phyloP scores from a whole-genome alignment of 92 coral and sea anemone species.

The Porites rus region DNA sequence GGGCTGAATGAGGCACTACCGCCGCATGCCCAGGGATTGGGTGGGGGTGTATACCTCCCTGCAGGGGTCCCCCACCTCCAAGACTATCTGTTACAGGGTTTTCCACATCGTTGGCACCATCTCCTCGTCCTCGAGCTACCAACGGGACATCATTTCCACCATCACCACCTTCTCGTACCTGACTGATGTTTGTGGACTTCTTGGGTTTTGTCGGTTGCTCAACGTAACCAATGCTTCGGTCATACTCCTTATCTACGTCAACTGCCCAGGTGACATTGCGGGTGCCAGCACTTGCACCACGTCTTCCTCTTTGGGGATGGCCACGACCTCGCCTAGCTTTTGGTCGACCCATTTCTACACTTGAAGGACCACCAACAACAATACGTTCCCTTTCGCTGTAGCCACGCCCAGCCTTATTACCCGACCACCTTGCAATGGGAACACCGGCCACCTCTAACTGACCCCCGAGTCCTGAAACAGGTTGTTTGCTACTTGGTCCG shows the following conservation, averaged over 20 bases:
- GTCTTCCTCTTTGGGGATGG: slow-evolving; percentile 60
- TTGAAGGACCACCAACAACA: slow-evolving; percentile 93
- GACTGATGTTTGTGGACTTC: slow-evolving; percentile 68
- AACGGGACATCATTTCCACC: slow-evolving; percentile 75
- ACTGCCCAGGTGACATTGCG: slow-evolving; percentile 98
- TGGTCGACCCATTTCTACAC: slow-evolving; percentile 90
- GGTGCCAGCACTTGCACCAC: slow-evolving; percentile 73
- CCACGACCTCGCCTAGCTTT: slow-evolving; percentile 69
- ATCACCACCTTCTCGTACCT: slow-evolving; percentile 83
- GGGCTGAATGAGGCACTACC: slow-evolving; percentile 26
- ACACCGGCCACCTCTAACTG: slow-evolving; percentile 98
- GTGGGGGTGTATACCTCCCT: slow-evolving; percentile 44
- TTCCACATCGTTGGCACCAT: slow-evolving; percentile 74
- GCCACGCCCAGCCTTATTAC: slow-evolving; percentile 98
- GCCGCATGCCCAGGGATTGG: slow-evolving; percentile 16
- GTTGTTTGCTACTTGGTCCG: slow-evolving; percentile 90
- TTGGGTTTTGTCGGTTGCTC: slow-evolving; percentile 56
- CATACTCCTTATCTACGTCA: slow-evolving; percentile 93
- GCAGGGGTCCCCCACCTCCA: slow-evolving; percentile 36
- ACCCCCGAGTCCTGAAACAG: slow-evolving; percentile 98
- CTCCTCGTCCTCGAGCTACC: slow-evolving; percentile 76
- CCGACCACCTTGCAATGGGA: slow-evolving; percentile 94
- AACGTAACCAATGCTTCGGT: slow-evolving; percentile 87
- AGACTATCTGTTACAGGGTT: slow-evolving; percentile 57
- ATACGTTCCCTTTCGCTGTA: slow-evolving; percentile 91